Percentiles rank a stretch among this genome's conserved stretches.
Evolutionary conservation across 2,113 vertebrate species (phyloP).

Genomic region (Rutilus rutilus): DNA sequence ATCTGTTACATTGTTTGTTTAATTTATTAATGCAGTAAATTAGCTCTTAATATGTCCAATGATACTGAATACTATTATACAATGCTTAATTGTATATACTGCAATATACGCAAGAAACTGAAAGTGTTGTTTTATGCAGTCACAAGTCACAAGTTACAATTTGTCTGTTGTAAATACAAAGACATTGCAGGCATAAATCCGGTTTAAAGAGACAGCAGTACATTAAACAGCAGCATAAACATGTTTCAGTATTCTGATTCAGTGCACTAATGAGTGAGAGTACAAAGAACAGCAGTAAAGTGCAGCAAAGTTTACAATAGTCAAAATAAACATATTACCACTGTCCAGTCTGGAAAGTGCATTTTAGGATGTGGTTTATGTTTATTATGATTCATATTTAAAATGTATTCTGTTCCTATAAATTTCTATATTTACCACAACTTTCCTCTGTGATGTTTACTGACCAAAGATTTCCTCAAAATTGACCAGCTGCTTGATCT

Average conservation of each 20-base stretch:
- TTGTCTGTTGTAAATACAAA: not conserved
- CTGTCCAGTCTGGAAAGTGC: slow-evolving; percentile 7
- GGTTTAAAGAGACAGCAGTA: slow-evolving; percentile 12
- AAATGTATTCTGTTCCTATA: not conserved
- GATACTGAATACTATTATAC: not conserved
- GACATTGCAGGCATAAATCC: not conserved
- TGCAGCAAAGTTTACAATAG: slow-evolving; percentile 14
- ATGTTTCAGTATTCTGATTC: not conserved
- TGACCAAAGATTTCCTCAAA: slow-evolving; percentile 75
- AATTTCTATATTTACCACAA: not conserved
- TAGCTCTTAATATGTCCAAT: not conserved
- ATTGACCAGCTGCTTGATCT: slow-evolving; percentile 84
- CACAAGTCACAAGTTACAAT: slow-evolving; percentile 13
- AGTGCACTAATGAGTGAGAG: slow-evolving; percentile 6
- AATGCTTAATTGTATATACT: not conserved
- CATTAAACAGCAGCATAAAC: slow-evolving; percentile 9
- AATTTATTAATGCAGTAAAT: not conserved
- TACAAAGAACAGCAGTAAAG: slow-evolving; percentile 22
- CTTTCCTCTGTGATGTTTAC: slow-evolving; percentile 36
- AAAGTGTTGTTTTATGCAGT: not conserved
- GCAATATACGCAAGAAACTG: not conserved
- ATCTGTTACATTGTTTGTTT: not conserved
- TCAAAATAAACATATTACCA: slow-evolving; percentile 4
- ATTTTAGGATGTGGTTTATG: slow-evolving; percentile 2
- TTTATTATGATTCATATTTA: not conserved